These are phyloP conservation scores for Drosophila ochracea DNA, from an alignment of 2,888 invertebrate species.

Conservation along the genomic window DNA sequence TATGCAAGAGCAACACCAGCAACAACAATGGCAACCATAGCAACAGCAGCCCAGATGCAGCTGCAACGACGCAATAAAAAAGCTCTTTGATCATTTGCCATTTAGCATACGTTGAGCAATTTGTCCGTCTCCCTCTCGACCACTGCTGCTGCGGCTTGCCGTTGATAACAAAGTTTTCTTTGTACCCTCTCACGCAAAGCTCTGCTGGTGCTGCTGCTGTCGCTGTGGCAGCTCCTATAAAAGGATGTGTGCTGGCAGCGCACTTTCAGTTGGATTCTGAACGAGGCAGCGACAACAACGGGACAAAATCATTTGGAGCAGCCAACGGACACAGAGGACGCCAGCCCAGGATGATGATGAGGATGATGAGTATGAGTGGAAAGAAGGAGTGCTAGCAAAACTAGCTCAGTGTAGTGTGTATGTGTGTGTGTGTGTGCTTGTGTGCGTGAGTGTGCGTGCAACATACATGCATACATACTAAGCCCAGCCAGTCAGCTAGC, in stretches of 20 bases:
- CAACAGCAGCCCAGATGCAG: conserved; percentile 18
- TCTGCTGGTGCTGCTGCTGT: conserved; percentile 25
- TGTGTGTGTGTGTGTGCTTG: conserved; percentile 9
- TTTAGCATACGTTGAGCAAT: conserved; percentile 41
- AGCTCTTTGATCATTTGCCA: conserved; percentile 70
- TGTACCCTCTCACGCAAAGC: conserved; percentile 52
- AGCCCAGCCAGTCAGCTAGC: conserved; percentile 7
- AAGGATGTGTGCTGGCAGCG: conserved; percentile 68
- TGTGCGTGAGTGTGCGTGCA: background rate
- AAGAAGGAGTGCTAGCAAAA: conserved; percentile 65
- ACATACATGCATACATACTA: conserved; percentile 14
- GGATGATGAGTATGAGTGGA: conserved; percentile 24
- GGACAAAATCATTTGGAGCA: conserved; percentile 34
- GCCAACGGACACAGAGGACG: conserved; percentile 30
- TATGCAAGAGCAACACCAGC: conserved; percentile 1
- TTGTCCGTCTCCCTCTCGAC: conserved; percentile 16
- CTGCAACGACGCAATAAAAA: conserved; percentile 53
- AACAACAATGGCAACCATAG: conserved; percentile 1
- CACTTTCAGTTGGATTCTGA: conserved; percentile 80
- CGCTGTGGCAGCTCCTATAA: conserved; percentile 57
- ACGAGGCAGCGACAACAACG: conserved; percentile 71
- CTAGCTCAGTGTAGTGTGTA: conserved; percentile 64
- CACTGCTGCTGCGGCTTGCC: conserved; percentile 21
- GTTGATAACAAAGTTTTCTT: conserved; percentile 59
- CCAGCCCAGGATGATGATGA: conserved; percentile 34